A percentile compares a stretch with the other conserved stretches of the same genome.
These are phyloP conservation scores for Thymelicus sylvestris DNA, from an alignment of 2,888 invertebrate species.

Conservation along the genomic window DNA sequence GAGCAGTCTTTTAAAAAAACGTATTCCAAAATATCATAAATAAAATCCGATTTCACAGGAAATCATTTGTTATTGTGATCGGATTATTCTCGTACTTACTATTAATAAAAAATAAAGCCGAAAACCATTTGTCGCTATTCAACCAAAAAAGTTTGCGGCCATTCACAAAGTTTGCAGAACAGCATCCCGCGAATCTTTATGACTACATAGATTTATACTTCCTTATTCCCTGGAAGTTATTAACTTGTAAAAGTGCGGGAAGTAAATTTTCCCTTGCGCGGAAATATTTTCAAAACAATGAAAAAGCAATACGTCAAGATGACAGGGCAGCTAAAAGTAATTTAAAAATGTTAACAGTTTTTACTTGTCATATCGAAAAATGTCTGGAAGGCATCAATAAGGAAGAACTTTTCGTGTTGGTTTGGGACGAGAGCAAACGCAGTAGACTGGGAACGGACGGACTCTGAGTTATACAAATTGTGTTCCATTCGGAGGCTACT, in stretches of 20 bases:
- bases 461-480: conserved; percentile 65
- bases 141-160: conserved; percentile 40
- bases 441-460: conserved; percentile 43
- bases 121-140: conserved; percentile 56
- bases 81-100: no score
- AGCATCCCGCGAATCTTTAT: conserved; percentile 8
- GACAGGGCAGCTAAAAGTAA: conserved; percentile 11
- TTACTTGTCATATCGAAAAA: neutral
- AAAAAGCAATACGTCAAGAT: conserved; percentile 18
- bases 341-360: conserved; percentile 8
- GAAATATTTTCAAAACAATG: conserved; percentile 6
- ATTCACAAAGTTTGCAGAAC: conserved; percentile 37
- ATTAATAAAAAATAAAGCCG: conserved; percentile 58
- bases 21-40: no score
- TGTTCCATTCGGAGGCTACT: conserved; percentile 63
- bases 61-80: no score
- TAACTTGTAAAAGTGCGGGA: conserved; percentile 17
- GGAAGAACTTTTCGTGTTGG: conserved; percentile 44
- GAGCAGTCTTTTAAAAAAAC: no score
- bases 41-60: no score
- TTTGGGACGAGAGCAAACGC: conserved; percentile 40
- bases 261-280: neutral
- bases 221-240: conserved; percentile 6
- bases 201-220: neutral
- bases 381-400: conserved; percentile 39